Evolutionary conservation across 2,888 invertebrate genomes (phyloP).

Genomic region (Agrotis exclamationis): DNA sequence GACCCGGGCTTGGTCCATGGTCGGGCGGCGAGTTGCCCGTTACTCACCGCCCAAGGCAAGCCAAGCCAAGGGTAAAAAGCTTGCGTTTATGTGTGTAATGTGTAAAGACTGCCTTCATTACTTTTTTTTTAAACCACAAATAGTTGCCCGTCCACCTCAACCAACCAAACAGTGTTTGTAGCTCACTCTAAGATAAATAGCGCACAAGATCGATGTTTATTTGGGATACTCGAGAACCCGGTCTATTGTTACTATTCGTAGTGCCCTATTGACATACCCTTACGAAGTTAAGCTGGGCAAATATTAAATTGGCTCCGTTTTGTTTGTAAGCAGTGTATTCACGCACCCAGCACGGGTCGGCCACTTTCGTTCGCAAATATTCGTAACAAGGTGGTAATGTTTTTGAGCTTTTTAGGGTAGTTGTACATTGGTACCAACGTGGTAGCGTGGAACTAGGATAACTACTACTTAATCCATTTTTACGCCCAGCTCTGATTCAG

Average conservation of each 20-base stretch:
- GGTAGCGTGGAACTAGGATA: not conserved
- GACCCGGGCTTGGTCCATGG: too few species aligned
- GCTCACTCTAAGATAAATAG: conserved; percentile 80
- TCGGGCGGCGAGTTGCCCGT: too few species aligned
- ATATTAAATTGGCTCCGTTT: conserved; percentile 81
- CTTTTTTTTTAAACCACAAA: not conserved
- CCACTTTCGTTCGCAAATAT: conserved; percentile 63
- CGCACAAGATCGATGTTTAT: conserved; percentile 83
- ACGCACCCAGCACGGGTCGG: conserved; percentile 48
- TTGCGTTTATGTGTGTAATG: too few species aligned
- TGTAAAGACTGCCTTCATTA: too few species aligned
- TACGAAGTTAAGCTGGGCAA: conserved; percentile 78
- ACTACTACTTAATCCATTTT: too few species aligned
- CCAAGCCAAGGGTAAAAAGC: too few species aligned
- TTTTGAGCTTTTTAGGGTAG: conserved; percentile 39
- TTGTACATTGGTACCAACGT: not conserved
- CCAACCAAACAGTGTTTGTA: conserved; percentile 73
- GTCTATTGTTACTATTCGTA: conserved; percentile 77
- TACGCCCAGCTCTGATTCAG: too few species aligned
- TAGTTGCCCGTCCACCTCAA: conserved; percentile 53
- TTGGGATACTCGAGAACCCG: conserved; percentile 77
- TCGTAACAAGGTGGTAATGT: conserved; percentile 56
- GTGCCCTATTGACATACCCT: conserved; percentile 77
- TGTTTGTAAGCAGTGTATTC: conserved; percentile 69
- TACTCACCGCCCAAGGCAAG: too few species aligned